Conservation (phyloP, 2,888 invertebrate species). For the Drosophila setosimentum region DNA sequence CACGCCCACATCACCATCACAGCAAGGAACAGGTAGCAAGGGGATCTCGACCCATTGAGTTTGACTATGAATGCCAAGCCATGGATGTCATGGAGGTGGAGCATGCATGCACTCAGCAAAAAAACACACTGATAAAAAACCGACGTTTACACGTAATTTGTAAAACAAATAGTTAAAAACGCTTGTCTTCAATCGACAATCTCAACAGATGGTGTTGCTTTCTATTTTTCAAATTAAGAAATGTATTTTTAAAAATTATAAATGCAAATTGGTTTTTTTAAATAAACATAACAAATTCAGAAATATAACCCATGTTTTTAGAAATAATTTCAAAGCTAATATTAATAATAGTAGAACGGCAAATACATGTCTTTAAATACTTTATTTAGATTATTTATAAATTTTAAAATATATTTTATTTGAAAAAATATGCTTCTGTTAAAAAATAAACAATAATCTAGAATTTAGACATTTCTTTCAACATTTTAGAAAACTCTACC, state of each 20-base stretch:
- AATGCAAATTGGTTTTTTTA: neutral
- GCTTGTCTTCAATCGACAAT: neutral
- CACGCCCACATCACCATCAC: constrained; percentile 61
- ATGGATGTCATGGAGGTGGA: neutral
- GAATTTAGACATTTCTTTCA: neutral
- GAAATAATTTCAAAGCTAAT: too few relatives aligned
- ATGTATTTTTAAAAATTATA: neutral
- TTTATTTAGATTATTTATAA: neutral
- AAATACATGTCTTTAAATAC: too few relatives aligned
- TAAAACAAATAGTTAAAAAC: too few relatives aligned
- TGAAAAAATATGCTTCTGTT: too few relatives aligned
- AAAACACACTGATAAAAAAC: neutral
- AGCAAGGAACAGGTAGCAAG: constrained; percentile 46
- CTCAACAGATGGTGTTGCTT: neutral
- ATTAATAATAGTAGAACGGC: too few relatives aligned
- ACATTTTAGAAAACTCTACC: neutral
- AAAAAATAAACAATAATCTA: neutral
- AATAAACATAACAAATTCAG: too few relatives aligned
- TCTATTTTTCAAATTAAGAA: neutral
- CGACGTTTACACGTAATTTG: neutral
- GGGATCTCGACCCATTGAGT: constrained; percentile 20
- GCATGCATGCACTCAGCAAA: constrained; percentile 1
- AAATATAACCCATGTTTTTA: neutral
- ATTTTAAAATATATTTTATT: neutral
- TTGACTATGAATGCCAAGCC: neutral